Evolutionary conservation across 2,888 invertebrate genomes (phyloP).

Genomic region (Noctua fimbriata): DNA sequence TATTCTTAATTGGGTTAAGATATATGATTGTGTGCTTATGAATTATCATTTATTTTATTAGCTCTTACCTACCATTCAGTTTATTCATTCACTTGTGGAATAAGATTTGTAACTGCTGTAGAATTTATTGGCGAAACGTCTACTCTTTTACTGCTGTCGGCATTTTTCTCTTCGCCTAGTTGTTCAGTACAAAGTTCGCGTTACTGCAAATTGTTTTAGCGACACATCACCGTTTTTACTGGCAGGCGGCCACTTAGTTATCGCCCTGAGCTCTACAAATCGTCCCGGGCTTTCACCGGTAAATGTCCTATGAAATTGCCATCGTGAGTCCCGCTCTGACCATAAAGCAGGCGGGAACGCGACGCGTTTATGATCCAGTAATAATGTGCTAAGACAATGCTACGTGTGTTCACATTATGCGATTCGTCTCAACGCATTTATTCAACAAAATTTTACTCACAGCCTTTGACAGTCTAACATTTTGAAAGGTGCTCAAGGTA

Average conservation of each 20-base stretch:
- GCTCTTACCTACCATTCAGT: constrained; percentile 13
- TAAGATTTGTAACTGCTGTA: constrained; percentile 5
- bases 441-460: constrained; percentile 46
- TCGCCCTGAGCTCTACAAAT: constrained; percentile 83
- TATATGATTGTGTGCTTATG: constrained; percentile 57
- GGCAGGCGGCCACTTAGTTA: constrained; percentile 77
- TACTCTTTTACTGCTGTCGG: constrained; percentile 16
- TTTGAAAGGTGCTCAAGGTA: constrained; percentile 70
- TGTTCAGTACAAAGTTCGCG: constrained; percentile 45
- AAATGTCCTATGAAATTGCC: constrained; percentile 87
- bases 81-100: constrained; percentile 37
- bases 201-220: constrained; percentile 71
- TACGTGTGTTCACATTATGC: constrained; percentile 58
- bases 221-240: constrained; percentile 77
- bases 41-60: constrained; percentile 56
- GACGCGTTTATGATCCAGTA: constrained; percentile 86
- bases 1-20: constrained; percentile 66
- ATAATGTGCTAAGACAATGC: constrained; percentile 81
- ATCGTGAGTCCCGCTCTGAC: constrained; percentile 86
- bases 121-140: neutral
- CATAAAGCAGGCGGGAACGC: constrained; percentile 83
- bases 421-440: constrained; percentile 49
- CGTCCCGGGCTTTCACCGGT: constrained; percentile 80
- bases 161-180: constrained; percentile 35
- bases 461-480: constrained; percentile 50